A percentile compares a stretch with the other conserved stretches of the same genome.
These are phyloP conservation scores for Tympanoctomys barrerae DNA, from an alignment of 2,797 vertebrate genomes.

Conservation along the genomic window DNA sequence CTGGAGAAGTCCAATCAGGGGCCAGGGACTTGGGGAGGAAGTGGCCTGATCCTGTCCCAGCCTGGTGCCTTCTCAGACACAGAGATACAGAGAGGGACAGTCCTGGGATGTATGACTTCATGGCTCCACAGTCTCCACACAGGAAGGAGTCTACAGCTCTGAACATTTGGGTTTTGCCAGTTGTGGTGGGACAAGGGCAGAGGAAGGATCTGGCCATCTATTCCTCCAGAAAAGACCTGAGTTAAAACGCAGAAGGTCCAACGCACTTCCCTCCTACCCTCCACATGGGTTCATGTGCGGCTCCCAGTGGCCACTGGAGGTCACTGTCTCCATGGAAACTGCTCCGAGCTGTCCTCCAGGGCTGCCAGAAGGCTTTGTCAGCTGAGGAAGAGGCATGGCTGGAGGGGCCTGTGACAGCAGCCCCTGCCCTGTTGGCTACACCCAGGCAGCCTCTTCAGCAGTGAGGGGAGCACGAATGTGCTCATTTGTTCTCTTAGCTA, in stretches of 20 bases:
- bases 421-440: not conserved
- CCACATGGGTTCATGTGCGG: fast-evolving
- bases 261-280: too few relatives aligned
- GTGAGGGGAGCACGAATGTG: too few relatives aligned
- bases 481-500: not conserved
- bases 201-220: too few relatives aligned
- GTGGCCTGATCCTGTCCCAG: fast-evolving
- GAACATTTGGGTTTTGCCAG: too few relatives aligned
- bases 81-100: too few relatives aligned
- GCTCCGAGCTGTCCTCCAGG: too few relatives aligned
- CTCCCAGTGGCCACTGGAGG: slow-evolving; percentile 15
- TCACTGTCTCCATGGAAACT: not conserved
- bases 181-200: not conserved
- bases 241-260: too few relatives aligned
- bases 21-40: too few relatives aligned
- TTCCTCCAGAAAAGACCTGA: not conserved
- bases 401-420: fast-evolving
- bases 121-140: not conserved
- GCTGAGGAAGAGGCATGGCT: not conserved
- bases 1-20: not conserved
- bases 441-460: not conserved
- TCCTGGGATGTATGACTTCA: not conserved
- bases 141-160: not conserved
- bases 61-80: not conserved
- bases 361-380: too few relatives aligned